A percentile compares a stretch with the other conserved stretches of the same genome.
Evolutionary conservation across 2,888 invertebrate species (phyloP).

Genomic region (Pyrrhia umbra): DNA sequence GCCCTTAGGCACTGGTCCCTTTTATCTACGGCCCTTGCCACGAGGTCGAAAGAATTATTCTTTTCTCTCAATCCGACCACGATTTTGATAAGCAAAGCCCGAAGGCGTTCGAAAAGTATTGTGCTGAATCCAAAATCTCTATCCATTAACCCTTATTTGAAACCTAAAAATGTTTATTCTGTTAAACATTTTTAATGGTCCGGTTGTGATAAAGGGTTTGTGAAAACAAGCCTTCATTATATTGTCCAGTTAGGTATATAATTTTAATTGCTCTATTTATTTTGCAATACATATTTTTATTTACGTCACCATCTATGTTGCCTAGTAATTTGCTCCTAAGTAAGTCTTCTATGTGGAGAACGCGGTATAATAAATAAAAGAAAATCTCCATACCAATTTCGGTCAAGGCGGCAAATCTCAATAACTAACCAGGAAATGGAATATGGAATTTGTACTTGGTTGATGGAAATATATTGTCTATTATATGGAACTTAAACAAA

Average conservation of each 20-base stretch:
- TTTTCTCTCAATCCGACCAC: constrained; percentile 62
- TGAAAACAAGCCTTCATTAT: constrained; percentile 19
- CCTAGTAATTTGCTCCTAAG: too few species aligned
- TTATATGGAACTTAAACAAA: too few species aligned
- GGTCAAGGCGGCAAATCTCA: too few species aligned
- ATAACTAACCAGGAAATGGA: too few species aligned
- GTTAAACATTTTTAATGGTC: constrained; percentile 49
- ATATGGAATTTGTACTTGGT: too few species aligned
- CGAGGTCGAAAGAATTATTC: constrained; percentile 65
- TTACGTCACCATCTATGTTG: background rate
- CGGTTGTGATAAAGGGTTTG: constrained; percentile 6
- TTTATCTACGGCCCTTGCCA: constrained; percentile 67
- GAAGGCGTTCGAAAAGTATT: constrained; percentile 57
- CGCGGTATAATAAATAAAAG: too few species aligned
- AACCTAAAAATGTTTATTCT: constrained; percentile 47
- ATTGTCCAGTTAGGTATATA: background rate
- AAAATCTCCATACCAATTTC: too few species aligned
- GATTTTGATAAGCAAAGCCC: constrained; percentile 64
- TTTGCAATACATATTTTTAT: background rate
- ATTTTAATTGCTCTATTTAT: constrained; percentile 2
- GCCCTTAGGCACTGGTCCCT: constrained; percentile 65
- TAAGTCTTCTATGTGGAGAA: too few species aligned
- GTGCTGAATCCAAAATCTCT: constrained; percentile 48
- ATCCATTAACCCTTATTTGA: constrained; percentile 28
- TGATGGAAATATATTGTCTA: too few species aligned